Percentiles rank a stretch among this genome's conserved stretches.
Evolutionary conservation across 2,113 vertebrate species (phyloP).

Genomic region (Uria aalge): DNA sequence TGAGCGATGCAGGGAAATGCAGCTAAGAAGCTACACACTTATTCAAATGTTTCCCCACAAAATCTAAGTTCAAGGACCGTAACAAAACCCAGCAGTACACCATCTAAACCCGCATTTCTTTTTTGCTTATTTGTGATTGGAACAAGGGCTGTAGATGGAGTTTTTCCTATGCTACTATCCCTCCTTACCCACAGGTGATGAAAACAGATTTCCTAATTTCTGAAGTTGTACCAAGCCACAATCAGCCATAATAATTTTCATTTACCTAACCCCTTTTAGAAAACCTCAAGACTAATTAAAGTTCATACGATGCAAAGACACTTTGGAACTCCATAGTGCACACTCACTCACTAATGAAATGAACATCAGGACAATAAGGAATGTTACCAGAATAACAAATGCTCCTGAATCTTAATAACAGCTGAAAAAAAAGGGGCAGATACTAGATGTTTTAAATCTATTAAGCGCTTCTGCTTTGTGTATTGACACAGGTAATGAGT

Average conservation of each 20-base stretch:
- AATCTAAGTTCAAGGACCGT: not conserved
- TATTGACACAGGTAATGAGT: constrained; percentile 63
- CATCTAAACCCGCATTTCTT: not conserved
- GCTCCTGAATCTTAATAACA: constrained; percentile 10
- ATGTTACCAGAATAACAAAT: constrained; percentile 37
- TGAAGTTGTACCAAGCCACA: not conserved
- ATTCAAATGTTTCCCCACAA: not conserved
- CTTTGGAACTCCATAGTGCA: not conserved
- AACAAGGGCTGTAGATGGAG: not conserved
- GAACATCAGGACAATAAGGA: constrained; percentile 23
- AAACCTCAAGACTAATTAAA: constrained; percentile 12
- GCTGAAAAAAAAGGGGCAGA: not conserved
- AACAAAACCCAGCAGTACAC: not conserved
- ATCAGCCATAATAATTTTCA: not conserved
- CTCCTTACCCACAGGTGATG: not conserved
- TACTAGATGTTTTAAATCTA: constrained; percentile 40
- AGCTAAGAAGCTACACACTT: not conserved
- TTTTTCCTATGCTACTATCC: not conserved
- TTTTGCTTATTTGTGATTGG: not conserved
- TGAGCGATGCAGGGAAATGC: not conserved
- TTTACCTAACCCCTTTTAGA: not conserved
- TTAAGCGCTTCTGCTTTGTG: constrained; percentile 41
- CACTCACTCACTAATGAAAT: not conserved
- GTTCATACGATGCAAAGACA: not conserved
- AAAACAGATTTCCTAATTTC: not conserved